Conservation (phyloP, 2,888 invertebrate species). For the Rhagonycha lutea region DNA sequence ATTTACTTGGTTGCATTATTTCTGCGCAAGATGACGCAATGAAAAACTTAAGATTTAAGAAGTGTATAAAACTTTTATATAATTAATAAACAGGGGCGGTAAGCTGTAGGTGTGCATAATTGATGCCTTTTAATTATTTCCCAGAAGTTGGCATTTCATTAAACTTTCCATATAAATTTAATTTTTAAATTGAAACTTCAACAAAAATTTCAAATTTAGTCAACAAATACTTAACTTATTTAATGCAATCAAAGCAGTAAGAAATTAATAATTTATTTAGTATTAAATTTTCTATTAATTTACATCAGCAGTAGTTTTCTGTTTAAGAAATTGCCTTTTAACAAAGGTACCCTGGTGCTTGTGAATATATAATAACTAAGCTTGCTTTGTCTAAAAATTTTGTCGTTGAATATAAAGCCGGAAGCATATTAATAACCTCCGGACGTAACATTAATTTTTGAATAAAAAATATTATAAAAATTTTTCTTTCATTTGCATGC, state of each 20-base stretch:
- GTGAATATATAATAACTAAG: neutral
- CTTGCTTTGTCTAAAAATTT: neutral
- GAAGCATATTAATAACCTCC: neutral
- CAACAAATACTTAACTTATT: neutral
- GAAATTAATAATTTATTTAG: neutral
- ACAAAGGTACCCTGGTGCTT: neutral
- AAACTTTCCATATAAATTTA: neutral
- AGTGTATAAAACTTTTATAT: neutral
- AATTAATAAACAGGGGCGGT: neutral
- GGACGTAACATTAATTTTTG: neutral
- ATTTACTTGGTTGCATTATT: neutral
- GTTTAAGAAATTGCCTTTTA: neutral
- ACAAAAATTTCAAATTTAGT: neutral
- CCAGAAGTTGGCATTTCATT: neutral
- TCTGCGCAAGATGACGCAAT: neutral
- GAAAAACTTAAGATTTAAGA: neutral
- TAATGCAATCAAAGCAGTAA: neutral
- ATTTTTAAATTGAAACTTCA: neutral
- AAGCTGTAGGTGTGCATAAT: neutral
- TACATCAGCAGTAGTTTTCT: neutral
- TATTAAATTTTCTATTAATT: neutral
- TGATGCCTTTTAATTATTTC: neutral
- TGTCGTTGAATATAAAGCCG: neutral
- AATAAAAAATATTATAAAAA: neutral
- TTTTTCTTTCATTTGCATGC: neutral